Conservation (phyloP, 2,113 vertebrate genomes). For the Ramphastos sulfuratus region DNA sequence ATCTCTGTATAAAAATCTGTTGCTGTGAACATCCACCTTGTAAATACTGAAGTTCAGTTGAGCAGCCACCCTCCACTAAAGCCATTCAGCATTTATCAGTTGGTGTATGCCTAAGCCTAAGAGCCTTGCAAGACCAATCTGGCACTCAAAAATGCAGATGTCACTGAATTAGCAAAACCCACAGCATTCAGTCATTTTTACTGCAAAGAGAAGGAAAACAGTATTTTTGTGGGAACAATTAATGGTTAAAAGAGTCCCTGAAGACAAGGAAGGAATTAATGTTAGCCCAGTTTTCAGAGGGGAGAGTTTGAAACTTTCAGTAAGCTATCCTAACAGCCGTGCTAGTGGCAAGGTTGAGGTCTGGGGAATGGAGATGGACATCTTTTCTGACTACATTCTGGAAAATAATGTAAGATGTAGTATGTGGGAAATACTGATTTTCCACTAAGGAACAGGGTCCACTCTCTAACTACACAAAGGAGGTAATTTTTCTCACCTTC, state of each 20-base stretch:
- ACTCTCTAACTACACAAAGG: background rate
- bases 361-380: background rate
- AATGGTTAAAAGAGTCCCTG: background rate
- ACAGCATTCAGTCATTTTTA: background rate
- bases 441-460: background rate
- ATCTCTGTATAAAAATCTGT: background rate
- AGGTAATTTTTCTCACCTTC: background rate
- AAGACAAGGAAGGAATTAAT: background rate
- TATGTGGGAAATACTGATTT: background rate
- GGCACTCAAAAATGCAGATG: background rate
- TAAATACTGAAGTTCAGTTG: background rate
- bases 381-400: background rate
- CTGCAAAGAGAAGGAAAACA: background rate
- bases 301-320: background rate
- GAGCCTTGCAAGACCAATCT: background rate
- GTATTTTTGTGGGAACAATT: background rate
- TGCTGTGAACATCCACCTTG: fast-evolving
- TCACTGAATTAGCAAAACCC: background rate
- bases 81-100: background rate
- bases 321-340: background rate
- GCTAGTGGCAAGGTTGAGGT: background rate
- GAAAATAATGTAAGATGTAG: background rate
- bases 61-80: background rate
- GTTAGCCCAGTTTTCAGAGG: background rate
- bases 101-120: background rate